These are phyloP conservation scores for Euura lappo DNA, from an alignment of 1,140 invertebrate species.

Conservation along the genomic window DNA sequence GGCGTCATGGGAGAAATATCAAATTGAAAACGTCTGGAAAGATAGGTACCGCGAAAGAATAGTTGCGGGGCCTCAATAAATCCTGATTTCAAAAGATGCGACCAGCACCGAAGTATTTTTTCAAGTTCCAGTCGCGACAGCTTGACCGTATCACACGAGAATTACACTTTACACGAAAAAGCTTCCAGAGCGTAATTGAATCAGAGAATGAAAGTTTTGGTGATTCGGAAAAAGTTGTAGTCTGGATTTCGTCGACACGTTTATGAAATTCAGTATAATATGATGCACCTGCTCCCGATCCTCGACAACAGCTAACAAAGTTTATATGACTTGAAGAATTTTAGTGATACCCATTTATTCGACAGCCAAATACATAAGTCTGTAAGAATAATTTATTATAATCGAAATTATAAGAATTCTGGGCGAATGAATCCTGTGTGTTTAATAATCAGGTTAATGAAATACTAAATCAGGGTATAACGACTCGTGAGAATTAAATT, in stretches of 20 bases:
- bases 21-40: neutral
- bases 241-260: neutral
- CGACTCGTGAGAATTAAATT: too few relatives aligned
- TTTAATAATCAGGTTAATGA: too few relatives aligned
- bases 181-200: neutral
- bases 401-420: too few relatives aligned
- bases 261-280: neutral
- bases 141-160: constrained; percentile 6
- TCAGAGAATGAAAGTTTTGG: neutral
- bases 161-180: constrained; percentile 3
- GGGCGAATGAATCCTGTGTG: too few relatives aligned
- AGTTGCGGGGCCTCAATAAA: neutral
- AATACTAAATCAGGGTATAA: too few relatives aligned
- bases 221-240: neutral
- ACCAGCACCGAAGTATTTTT: neutral
- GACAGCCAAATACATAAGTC: too few relatives aligned
- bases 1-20: too few relatives aligned
- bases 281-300: neutral
- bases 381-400: too few relatives aligned
- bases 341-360: too few relatives aligned
- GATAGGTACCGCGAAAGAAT: neutral
- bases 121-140: neutral
- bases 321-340: too few relatives aligned
- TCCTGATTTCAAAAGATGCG: neutral
- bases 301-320: too few relatives aligned